Conservation (phyloP, 2,888 invertebrate genomes). For the Liopterus haemorrhoidalis region DNA sequence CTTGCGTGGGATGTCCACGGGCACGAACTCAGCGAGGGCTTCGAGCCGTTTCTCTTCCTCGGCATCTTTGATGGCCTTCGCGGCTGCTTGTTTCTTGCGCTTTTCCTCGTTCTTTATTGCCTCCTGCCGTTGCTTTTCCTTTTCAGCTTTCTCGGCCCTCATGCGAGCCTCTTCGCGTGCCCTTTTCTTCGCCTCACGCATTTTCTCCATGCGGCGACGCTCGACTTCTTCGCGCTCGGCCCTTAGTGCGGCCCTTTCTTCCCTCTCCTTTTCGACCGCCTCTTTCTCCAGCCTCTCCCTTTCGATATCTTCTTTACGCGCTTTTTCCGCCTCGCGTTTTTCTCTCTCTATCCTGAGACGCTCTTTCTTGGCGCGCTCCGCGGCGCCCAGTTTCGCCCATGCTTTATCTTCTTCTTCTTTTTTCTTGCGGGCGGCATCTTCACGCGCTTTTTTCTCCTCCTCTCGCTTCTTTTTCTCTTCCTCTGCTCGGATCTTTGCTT, state of each 20-base stretch:
- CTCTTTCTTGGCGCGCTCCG: slow-evolving; percentile 33
- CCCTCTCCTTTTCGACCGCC: slow-evolving; percentile 37
- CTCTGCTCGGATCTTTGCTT: slow-evolving; percentile 34
- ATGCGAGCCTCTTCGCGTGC: slow-evolving; percentile 30
- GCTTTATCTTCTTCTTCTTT: slow-evolving; percentile 40
- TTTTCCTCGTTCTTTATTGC: slow-evolving; percentile 40
- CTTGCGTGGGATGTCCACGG: slow-evolving; percentile 15
- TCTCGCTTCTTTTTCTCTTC: slow-evolving; percentile 31
- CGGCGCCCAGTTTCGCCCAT: slow-evolving; percentile 21
- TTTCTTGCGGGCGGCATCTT: slow-evolving; percentile 28
- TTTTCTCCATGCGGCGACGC: slow-evolving; percentile 26
- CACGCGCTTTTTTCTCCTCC: slow-evolving; percentile 37
- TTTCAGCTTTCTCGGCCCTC: slow-evolving; percentile 42
- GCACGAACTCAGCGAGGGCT: slow-evolving; percentile 17
- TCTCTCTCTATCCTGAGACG: slow-evolving; percentile 26
- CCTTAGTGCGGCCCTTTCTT: slow-evolving; percentile 36
- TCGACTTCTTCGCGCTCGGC: slow-evolving; percentile 35
- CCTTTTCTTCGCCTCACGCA: slow-evolving; percentile 35
- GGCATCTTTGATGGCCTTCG: slow-evolving; percentile 29
- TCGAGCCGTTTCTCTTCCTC: slow-evolving; percentile 15
- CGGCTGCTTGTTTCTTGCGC: slow-evolving; percentile 39
- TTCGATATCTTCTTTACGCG: slow-evolving; percentile 35
- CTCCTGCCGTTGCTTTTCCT: slow-evolving; percentile 39
- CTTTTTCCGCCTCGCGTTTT: slow-evolving; percentile 35
- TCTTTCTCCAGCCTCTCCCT: slow-evolving; percentile 36